Evolutionary conservation across 2,888 invertebrate species (phyloP), one percentile per base, ranked within the genome.

Genomic region (Steromphala cineraria): DNA sequence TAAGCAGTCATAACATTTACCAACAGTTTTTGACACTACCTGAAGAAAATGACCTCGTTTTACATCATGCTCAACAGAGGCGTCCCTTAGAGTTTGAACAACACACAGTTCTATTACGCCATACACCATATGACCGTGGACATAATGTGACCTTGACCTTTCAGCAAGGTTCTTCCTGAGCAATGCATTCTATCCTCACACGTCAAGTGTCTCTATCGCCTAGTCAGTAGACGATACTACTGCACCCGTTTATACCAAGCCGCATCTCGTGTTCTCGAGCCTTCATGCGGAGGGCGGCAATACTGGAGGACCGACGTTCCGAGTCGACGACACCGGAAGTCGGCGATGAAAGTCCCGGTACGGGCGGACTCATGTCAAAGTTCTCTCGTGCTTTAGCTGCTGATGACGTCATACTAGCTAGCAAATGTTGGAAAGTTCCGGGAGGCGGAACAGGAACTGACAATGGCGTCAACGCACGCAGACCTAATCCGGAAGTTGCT

Each of bases 361-460:
- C 62, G 19, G 67, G 80, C n/a, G 78, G 67, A 0, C 40, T 75
- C n/a, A 76, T 28, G 53, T 77, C 78, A 36, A 62, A 56, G 52
- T 53, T 71, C 52, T 87, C 83, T 21, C 86, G 77, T 1, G 83
- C 86, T 46, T 86, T 86, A 1, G 86, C 85, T 0, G 89, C 88
- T n/a, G 87, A 83, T 28, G 85, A 83, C 28, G 90, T 90, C 88
- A 91, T 90, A 79, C 88, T 87, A 10, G 91, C 91, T 76, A 91
- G 83, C 13, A 91, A 83, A 67, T 90, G 90, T 84, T 91, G 91
- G 81, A 91, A 91, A 13, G 90, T 87, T 0, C 90, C 89, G 0
- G 87, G 86, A 0, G 90, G 88, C 4, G 89, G 88, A 7, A 83
- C 55, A 10, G 83, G 80, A 28, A 84, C 80, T 52, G 84, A 81